phyloP scores from a whole-genome alignment of 2,888 invertebrate species.

The Tethea ocularis region DNA sequence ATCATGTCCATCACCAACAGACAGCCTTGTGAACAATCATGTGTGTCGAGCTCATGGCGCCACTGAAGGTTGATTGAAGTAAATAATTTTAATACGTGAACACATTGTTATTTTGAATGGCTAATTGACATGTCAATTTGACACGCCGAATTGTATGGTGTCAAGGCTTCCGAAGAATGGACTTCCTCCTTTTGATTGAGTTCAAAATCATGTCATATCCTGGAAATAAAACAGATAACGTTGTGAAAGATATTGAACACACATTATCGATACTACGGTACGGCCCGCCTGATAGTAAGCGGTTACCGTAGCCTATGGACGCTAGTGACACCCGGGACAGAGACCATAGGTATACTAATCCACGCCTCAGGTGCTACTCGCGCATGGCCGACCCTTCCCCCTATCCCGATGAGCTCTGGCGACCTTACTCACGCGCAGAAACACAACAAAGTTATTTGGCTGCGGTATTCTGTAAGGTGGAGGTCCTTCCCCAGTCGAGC shows the following conservation, averaged over 20 bases:
- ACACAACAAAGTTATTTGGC: no score
- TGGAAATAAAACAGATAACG: background rate
- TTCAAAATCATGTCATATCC: background rate
- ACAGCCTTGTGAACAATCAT: slow-evolving; percentile 33
- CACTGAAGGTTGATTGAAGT: slow-evolving; percentile 21
- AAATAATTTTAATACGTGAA: slow-evolving; percentile 20
- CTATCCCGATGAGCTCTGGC: no score
- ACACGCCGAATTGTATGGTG: slow-evolving; percentile 6
- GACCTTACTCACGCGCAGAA: no score
- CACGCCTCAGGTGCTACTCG: no score
- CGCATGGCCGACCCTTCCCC: no score
- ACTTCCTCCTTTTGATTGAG: background rate
- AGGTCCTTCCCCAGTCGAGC: no score
- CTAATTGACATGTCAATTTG: slow-evolving; percentile 10
- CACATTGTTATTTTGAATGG: slow-evolving; percentile 7
- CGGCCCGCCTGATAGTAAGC: no score
- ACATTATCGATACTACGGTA: background rate
- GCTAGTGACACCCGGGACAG: no score
- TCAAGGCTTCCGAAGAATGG: slow-evolving; percentile 2
- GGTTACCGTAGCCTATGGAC: no score
- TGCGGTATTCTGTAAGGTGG: no score
- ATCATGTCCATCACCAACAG: slow-evolving; percentile 30
- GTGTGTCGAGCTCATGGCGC: slow-evolving; percentile 21
- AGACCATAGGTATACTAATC: no score
- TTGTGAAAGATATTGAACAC: background rate